These are phyloP conservation scores for Xanthia togata DNA, from an alignment of 2,888 invertebrate genomes.

Conservation along the genomic window DNA sequence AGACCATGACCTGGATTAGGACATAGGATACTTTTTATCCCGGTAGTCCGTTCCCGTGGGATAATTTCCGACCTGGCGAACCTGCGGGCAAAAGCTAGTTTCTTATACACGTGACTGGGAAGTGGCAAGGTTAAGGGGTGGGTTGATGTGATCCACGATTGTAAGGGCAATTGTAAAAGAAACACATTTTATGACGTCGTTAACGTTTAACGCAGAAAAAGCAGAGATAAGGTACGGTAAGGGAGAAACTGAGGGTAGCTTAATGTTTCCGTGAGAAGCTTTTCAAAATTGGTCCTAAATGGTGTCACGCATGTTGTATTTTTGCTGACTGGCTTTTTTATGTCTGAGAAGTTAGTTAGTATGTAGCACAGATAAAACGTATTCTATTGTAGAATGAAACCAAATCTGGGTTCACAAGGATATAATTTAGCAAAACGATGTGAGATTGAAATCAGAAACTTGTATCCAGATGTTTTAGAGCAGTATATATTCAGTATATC, in stretches of 20 bases:
- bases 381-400: neutral
- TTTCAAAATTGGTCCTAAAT: constrained; percentile 44
- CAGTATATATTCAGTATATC: neutral
- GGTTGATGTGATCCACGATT: constrained; percentile 53
- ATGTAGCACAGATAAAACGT: neutral
- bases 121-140: constrained; percentile 23
- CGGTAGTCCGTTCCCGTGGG: too few species aligned
- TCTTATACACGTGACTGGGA: constrained; percentile 16
- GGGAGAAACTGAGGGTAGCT: constrained; percentile 43
- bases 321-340: neutral
- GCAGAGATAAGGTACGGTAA: constrained; percentile 59
- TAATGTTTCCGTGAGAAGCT: constrained; percentile 59
- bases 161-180: constrained; percentile 67
- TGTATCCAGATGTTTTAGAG: neutral
- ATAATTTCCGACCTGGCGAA: too few species aligned
- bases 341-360: neutral
- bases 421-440: neutral
- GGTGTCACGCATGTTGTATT: constrained; percentile 10
- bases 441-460: neutral
- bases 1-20: too few species aligned
- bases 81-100: neutral
- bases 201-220: constrained; percentile 70
- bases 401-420: neutral
- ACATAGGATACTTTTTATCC: too few species aligned
- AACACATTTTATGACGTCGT: constrained; percentile 71